Percentiles rank a stretch among this genome's conserved stretches.
phyloP scores from a whole-genome alignment of 2,888 invertebrate species.

The Troglohyphantes excavatus region DNA sequence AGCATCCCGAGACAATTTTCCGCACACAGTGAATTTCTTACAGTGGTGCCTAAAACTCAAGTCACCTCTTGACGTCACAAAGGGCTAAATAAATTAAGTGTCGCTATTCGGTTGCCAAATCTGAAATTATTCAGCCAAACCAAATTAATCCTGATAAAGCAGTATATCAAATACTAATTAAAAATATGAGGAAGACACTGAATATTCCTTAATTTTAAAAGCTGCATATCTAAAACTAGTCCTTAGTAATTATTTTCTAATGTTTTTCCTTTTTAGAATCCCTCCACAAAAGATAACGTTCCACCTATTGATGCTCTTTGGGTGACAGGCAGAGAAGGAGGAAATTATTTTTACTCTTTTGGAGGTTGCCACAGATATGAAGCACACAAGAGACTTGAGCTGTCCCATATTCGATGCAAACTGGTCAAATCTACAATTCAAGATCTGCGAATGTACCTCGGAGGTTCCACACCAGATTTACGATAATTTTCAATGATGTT shows the following conservation, averaged over 20 bases:
- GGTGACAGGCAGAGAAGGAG: constrained; percentile 91
- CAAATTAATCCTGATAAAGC: too few relatives aligned
- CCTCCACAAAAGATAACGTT: constrained; percentile 83
- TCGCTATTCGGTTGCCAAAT: too few relatives aligned
- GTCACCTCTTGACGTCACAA: too few relatives aligned
- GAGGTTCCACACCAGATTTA: constrained; percentile 92
- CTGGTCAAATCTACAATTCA: constrained; percentile 89
- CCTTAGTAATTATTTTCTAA: background rate
- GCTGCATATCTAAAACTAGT: too few relatives aligned
- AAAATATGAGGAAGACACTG: too few relatives aligned
- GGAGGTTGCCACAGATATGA: constrained; percentile 95
- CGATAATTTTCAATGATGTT: constrained; percentile 84
- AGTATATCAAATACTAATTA: too few relatives aligned
- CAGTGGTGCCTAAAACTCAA: too few relatives aligned
- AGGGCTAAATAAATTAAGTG: too few relatives aligned
- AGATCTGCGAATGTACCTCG: constrained; percentile 90
- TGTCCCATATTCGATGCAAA: constrained; percentile 89
- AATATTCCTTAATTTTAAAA: too few relatives aligned
- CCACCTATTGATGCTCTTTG: constrained; percentile 94
- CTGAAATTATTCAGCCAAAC: too few relatives aligned
- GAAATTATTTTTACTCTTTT: constrained; percentile 93
- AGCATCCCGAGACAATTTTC: too few relatives aligned
- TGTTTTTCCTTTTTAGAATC: constrained; percentile 29
- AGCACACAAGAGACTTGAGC: constrained; percentile 88
- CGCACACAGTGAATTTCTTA: too few relatives aligned